Base-by-base conservation (phyloP, 2,888 invertebrate genomes). In the Dichetophora obliterata region DNA sequence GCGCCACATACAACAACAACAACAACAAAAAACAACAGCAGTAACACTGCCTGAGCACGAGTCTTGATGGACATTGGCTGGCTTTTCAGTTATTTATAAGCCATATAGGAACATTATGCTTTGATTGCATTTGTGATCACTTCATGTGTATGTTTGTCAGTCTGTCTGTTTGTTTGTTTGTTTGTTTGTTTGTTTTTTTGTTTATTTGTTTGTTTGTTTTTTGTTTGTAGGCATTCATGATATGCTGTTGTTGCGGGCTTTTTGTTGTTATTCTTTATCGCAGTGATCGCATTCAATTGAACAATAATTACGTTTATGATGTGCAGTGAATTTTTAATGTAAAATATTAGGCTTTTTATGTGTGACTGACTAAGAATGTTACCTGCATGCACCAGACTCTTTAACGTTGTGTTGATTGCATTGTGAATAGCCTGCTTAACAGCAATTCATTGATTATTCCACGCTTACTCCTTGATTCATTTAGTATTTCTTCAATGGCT, bases 291-390 rank as follows among this genome's bases (percentile, higher is more conserved):
- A 57, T 76, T 66, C 73, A 73, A 72, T 78, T 78, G 76, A 54
- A 76, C 75, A 78, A 76, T 72, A 76, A 78, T 76, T 74, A 75
- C 75, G 76, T 59, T 72, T 57, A 31, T 54, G 74, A 70, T 76
- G 75, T 72, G 78, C 69, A 34, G 61, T 75, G 76, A 65, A 78
- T 78, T 78, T 22, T 73, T 74, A 73, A 76, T 66, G 52, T 48
- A 22, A 74, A 31, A 66, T 73, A 31, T 63, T 11, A 43, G 14
- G 43, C 14, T 43, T 43, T 43, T 43, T 43, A 43, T 43, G 43
- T 43, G 11, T 43, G 43, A 6, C 43, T 11, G 43, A 14, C 11
- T 73, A 19, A 11, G 50, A 11, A 31, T 54, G 27, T n/a, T 31
- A 14, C 48, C 19, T 27, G 24, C 16, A 37, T 66, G 37, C 22